Evolutionary conservation across 2,113 vertebrate species (phyloP), one percentile per base, ranked within the genome.

Genomic region (Xenopus borealis): DNA sequence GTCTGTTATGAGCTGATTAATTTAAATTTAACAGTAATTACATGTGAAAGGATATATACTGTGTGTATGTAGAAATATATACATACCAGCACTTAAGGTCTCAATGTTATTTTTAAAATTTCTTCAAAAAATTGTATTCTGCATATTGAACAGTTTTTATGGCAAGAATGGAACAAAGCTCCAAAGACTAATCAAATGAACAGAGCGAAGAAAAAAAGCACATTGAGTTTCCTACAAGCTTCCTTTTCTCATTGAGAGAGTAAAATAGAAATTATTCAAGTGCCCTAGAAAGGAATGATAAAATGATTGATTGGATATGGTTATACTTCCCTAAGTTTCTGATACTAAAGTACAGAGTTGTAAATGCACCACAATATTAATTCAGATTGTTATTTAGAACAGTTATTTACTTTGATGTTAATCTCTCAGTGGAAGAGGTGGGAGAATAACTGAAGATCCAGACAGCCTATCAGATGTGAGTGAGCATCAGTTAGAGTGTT

Each of bases 91-190:
- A 27, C 23, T 27, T 3, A 27, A 27, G 23, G 23, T 27, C 23
- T 27, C 23, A 27, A 27, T 27, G 23, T 27, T 27, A 27, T 27
- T 27, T 27, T 27, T 27, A 1, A 1, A 47, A 47, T 2, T 27
- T 27, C 6, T 6, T 11, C 1, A 47, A 47, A 47, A 47, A 12
- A 50, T 10, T 50, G 14, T 12, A 50, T 50, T 50, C 14, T 50
- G 47, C 47, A 12, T 12, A 50, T 67, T 77, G 69, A 47, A 77
- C 70, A 68, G 64, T 64, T 33, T 57, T 76, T 55, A 47, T 46
- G 50, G 52, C 30, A 50, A 20, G 18, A 45, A n/a, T 27, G 2
- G 23, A 67, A 50, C 45, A n/a, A 47, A 67, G 52, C 9, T 18
- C 10, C 44, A 7, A 45, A 20, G 17, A 3, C 12, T 23, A 12